phyloP scores from a whole-genome alignment of 2,113 vertebrate species.

The Solea solea region DNA sequence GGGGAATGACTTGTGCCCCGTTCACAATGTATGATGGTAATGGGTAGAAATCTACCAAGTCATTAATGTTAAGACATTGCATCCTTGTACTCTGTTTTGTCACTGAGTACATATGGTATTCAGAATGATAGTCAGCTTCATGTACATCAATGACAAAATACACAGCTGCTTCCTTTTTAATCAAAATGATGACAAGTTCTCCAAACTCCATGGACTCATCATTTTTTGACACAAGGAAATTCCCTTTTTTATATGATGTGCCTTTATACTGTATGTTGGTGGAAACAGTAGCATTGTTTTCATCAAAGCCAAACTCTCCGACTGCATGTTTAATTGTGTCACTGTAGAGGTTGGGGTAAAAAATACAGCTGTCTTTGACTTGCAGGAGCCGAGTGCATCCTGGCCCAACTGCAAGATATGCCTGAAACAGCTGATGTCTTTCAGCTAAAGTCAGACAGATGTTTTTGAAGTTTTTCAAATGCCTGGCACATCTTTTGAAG shows the following conservation, averaged over 20 bases:
- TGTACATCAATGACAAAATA: slow-evolving; percentile 44
- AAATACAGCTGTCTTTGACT: slow-evolving; percentile 50
- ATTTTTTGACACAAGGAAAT: slow-evolving; percentile 42
- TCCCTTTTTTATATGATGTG: slow-evolving; percentile 36
- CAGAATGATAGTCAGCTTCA: background rate
- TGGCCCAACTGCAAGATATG: slow-evolving; percentile 46
- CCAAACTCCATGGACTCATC: slow-evolving; percentile 47
- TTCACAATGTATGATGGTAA: too few species aligned
- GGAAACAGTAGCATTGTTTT: slow-evolving; percentile 37
- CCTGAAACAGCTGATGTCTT: slow-evolving; percentile 54
- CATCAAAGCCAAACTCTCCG: slow-evolving; percentile 42
- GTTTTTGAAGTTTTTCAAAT: background rate
- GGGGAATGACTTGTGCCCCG: too few species aligned
- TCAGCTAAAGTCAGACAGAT: slow-evolving; percentile 19
- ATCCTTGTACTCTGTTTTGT: too few species aligned
- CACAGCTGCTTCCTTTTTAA: slow-evolving; percentile 38
- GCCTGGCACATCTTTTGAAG: slow-evolving; percentile 18
- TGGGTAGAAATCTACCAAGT: too few species aligned
- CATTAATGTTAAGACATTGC: too few species aligned
- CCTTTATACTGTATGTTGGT: slow-evolving; percentile 49
- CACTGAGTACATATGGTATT: too few species aligned
- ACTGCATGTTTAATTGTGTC: slow-evolving; percentile 45
- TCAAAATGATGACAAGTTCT: slow-evolving; percentile 49
- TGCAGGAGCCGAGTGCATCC: slow-evolving; percentile 36
- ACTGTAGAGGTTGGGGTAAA: slow-evolving; percentile 37